A percentile compares a stretch with the other conserved stretches of the same genome.
Conservation (phyloP, 2,113 vertebrate genomes). For the Macrotus californicus region DNA sequence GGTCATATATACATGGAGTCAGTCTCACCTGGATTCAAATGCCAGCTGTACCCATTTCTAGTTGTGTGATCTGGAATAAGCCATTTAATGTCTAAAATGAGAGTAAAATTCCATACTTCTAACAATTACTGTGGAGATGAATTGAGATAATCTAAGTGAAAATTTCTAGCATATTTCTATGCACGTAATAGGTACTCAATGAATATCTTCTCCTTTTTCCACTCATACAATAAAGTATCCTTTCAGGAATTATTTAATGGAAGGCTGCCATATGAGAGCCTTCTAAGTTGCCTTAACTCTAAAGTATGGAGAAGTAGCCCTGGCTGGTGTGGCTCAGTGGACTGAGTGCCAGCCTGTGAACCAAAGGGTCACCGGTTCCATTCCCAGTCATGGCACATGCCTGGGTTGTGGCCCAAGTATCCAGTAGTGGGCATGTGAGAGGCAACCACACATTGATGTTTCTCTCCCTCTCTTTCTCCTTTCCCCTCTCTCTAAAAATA, state of each 20-base stretch:
- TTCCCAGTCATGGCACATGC: too few relatives aligned
- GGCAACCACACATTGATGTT: too few relatives aligned
- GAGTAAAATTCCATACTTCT: background rate
- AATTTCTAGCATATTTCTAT: background rate
- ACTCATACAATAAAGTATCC: background rate
- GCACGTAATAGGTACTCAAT: background rate
- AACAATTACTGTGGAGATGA: background rate
- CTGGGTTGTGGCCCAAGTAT: too few relatives aligned
- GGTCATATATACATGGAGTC: background rate
- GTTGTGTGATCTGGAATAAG: background rate
- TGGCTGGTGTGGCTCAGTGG: too few relatives aligned
- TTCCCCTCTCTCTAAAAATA: too few relatives aligned
- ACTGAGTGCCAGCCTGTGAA: too few relatives aligned
- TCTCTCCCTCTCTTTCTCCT: too few relatives aligned
- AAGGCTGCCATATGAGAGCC: background rate
- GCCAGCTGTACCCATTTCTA: background rate
- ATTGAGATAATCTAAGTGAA: background rate
- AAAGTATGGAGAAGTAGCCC: background rate
- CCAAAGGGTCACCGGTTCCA: too few relatives aligned
- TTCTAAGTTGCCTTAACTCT: background rate
- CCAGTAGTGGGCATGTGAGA: too few relatives aligned
- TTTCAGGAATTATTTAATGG: background rate
- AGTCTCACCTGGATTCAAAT: background rate
- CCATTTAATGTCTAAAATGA: background rate
- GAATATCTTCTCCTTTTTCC: background rate